Evolutionary conservation across 2,797 vertebrate genomes (phyloP).

Genomic region (Varecia variegata): DNA sequence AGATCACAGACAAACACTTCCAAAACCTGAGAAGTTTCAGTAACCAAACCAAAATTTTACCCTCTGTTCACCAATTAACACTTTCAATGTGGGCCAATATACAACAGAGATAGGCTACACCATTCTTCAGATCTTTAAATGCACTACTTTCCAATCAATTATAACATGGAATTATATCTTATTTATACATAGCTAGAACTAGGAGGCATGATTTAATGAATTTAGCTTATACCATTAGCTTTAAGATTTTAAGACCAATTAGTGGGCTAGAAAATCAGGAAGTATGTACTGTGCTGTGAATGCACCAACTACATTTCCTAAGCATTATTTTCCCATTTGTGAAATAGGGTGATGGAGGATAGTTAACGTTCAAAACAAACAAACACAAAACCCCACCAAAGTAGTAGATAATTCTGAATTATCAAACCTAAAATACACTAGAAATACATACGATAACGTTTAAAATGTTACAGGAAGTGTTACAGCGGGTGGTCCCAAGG

Average conservation of each 20-base stretch:
- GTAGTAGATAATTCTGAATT: neutral
- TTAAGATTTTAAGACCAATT: neutral
- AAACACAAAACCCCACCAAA: neutral
- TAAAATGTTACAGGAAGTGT: neutral
- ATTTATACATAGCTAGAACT: neutral
- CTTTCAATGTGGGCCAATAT: neutral
- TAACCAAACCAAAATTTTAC: neutral
- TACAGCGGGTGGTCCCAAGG: too few relatives aligned
- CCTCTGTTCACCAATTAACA: neutral
- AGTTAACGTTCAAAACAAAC: neutral
- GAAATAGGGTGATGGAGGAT: neutral
- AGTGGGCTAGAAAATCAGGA: neutral
- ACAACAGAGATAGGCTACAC: neutral
- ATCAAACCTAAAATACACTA: neutral
- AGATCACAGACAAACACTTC: neutral
- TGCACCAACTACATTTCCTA: neutral
- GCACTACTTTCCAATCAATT: neutral
- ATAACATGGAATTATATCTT: neutral
- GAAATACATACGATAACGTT: neutral
- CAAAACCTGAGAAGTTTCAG: neutral
- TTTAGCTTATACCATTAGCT: neutral
- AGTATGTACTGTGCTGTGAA: neutral
- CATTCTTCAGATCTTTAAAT: neutral
- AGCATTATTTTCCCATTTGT: neutral
- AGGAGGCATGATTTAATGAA: neutral